phyloP scores from a whole-genome alignment of 2,888 invertebrate species.

The Melolontha melolontha region DNA sequence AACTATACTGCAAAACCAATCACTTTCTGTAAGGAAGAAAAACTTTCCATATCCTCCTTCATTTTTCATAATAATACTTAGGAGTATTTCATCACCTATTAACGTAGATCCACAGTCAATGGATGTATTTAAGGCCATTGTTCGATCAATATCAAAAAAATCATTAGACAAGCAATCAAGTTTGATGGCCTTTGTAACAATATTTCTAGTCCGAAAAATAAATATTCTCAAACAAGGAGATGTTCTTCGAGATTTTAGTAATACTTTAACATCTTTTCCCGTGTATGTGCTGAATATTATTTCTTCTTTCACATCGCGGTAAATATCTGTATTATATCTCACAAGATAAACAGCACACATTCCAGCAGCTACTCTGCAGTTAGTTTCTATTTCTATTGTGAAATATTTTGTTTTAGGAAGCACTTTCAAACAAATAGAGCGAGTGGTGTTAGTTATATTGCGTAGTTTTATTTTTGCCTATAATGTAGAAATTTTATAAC shows the following conservation, averaged over 20 bases:
- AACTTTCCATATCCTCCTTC: conserved; percentile 62
- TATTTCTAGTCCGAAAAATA: conserved; percentile 50
- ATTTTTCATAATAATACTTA: conserved; percentile 60
- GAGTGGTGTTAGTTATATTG: conserved; percentile 56
- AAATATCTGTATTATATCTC: conserved; percentile 58
- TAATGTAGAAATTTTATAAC: too few relatives aligned
- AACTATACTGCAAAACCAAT: conserved; percentile 63
- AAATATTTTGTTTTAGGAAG: conserved; percentile 58
- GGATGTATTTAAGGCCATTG: conserved; percentile 57
- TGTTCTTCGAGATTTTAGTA: conserved; percentile 58
- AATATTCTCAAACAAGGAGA: conserved; percentile 61
- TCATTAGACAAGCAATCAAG: conserved; percentile 37
- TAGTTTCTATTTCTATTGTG: conserved; percentile 26
- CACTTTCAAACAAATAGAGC: conserved; percentile 55
- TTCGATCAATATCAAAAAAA: conserved; percentile 47
- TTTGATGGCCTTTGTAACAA: conserved; percentile 24
- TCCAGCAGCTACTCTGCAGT: conserved; percentile 62
- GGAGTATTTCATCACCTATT: conserved; percentile 58
- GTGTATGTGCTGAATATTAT: conserved; percentile 55
- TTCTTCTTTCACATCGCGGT: conserved; percentile 58
- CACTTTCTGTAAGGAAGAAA: conserved; percentile 64
- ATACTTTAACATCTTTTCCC: conserved; percentile 56
- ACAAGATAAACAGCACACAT: conserved; percentile 61
- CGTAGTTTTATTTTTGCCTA: conserved; percentile 53
- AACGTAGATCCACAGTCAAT: conserved; percentile 65